Conservation (phyloP, 2,113 vertebrate genomes). For the Casuarius casuarius region DNA sequence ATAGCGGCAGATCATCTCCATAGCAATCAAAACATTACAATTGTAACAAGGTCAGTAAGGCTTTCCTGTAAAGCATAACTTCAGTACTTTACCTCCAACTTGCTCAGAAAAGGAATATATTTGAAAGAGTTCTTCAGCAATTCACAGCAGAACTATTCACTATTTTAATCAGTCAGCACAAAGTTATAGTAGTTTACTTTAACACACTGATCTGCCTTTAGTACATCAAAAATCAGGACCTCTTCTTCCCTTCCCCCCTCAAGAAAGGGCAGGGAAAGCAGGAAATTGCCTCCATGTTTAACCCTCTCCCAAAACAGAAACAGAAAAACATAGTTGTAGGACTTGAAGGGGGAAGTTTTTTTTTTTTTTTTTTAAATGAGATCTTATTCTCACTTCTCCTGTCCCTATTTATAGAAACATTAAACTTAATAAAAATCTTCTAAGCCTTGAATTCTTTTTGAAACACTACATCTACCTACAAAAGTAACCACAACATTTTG, state of each 20-base stretch:
- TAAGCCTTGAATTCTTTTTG: not conserved
- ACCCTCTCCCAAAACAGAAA: not conserved
- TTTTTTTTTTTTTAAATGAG: not conserved
- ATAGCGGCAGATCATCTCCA: slow-evolving; percentile 69
- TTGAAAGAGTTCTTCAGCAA: slow-evolving; percentile 55
- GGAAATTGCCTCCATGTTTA: not conserved
- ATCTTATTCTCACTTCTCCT: not conserved
- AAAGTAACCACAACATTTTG: accelerated
- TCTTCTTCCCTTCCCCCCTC: not conserved
- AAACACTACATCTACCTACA: not conserved
- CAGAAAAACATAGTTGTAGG: not conserved
- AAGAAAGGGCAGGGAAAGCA: not conserved
- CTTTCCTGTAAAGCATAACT: slow-evolving; percentile 51
- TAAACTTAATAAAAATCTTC: not conserved
- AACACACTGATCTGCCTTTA: not conserved
- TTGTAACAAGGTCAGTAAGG: slow-evolving; percentile 33
- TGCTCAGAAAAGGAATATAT: slow-evolving; percentile 47
- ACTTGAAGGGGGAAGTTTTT: not conserved
- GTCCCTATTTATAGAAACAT: not conserved
- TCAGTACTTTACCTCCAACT: slow-evolving; percentile 68
- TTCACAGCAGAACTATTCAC: slow-evolving; percentile 35
- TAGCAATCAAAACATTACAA: slow-evolving; percentile 70
- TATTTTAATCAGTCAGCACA: not conserved
- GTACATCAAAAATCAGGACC: not conserved
- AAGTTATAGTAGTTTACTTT: not conserved